Conservation (phyloP, 1,140 invertebrate species). For the Sipha flava region DNA sequence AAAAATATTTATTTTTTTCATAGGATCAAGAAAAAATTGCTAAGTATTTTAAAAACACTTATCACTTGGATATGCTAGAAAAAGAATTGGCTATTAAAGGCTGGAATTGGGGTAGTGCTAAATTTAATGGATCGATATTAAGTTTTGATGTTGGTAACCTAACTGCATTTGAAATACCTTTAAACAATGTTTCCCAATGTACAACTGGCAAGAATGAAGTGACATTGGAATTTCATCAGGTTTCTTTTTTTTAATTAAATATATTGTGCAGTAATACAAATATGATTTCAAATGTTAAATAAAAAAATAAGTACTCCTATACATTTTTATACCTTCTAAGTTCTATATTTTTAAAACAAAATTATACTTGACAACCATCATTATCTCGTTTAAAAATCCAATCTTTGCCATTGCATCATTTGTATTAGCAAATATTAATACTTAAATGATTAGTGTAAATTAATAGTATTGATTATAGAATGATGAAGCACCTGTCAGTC, state of each 20-base stretch:
- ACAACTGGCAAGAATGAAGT: conserved; percentile 98
- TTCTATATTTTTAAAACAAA: too few species aligned
- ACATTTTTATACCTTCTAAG: too few species aligned
- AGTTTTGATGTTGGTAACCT: conserved; percentile 86
- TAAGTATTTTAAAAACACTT: conserved; percentile 77
- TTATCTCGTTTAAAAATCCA: too few species aligned
- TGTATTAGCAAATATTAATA: background rate
- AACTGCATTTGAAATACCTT: conserved; percentile 91
- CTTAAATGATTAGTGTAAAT: background rate
- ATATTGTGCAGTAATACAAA: background rate
- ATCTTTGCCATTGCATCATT: background rate
- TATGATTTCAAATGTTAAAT: background rate
- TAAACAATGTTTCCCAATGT: conserved; percentile 92
- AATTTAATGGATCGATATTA: conserved; percentile 84
- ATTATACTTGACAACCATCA: too few species aligned
- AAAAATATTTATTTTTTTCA: conserved; percentile 36
- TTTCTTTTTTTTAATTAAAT: conserved; percentile 40
- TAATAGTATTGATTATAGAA: conserved; percentile 53
- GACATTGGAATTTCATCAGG: conserved; percentile 94
- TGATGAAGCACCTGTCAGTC: conserved; percentile 91
- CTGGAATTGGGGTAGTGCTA: conserved; percentile 98
- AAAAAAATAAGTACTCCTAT: too few species aligned
- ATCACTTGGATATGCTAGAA: conserved; percentile 76
- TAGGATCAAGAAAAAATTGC: conserved; percentile 73
- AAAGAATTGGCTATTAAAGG: conserved; percentile 92